A percentile compares a stretch with the other conserved stretches of the same genome.
These are phyloP conservation scores for Cheilinus undulatus DNA, from an alignment of 2,113 vertebrate species.

Conservation along the genomic window DNA sequence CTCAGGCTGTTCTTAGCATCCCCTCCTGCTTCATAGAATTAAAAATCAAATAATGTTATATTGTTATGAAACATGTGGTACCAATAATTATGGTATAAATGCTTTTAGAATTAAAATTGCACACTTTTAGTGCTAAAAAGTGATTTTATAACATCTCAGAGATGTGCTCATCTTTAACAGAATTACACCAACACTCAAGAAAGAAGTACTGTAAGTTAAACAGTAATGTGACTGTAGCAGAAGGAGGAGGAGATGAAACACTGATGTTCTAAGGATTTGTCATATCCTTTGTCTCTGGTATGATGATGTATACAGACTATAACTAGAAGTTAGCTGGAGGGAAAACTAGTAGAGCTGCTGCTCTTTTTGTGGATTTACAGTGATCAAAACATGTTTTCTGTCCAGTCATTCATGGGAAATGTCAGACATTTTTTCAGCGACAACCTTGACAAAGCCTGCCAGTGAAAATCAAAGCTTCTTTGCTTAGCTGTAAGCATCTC, in stretches of 20 bases:
- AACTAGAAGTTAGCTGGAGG: conserved; percentile 1
- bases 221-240: background rate
- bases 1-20: no score
- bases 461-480: no score
- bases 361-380: conserved; percentile 14
- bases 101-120: no score
- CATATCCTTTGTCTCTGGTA: conserved; percentile 12
- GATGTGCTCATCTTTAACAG: background rate
- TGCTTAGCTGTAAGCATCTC: background rate
- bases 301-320: background rate
- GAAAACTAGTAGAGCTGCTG: background rate
- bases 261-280: conserved; percentile 31
- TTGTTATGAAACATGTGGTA: no score
- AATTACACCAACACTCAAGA: background rate
- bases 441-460: background rate
- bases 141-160: background rate
- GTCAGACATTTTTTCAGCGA: background rate
- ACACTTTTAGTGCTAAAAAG: no score
- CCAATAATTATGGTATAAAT: no score
- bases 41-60: no score
- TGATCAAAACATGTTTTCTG: background rate
- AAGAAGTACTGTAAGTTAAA: conserved; percentile 13
- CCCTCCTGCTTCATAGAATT: no score
- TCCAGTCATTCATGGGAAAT: background rate
- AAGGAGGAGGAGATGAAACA: conserved; percentile 26